Conservation (phyloP, 2,888 invertebrate genomes). For the Griposia aprilina region DNA sequence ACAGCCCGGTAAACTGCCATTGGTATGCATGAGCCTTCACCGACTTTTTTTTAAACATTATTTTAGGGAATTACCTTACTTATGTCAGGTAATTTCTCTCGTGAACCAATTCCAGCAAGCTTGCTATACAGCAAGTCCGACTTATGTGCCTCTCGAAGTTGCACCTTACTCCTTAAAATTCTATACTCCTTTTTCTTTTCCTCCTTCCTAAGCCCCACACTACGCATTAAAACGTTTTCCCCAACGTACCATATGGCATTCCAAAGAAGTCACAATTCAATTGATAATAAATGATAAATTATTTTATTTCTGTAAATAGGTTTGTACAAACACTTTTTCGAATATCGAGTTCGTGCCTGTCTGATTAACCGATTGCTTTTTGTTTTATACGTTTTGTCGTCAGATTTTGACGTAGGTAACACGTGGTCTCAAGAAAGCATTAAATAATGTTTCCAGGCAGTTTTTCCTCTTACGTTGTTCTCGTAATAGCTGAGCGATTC, state of each 20-base stretch:
- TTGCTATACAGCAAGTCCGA: not conserved
- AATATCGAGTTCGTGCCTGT: constrained; percentile 15
- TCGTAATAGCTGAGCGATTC: constrained; percentile 16
- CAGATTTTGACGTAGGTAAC: constrained; percentile 14
- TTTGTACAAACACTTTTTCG: no score
- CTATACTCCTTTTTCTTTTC: not conserved
- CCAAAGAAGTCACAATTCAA: not conserved
- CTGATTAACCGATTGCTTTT: constrained; percentile 44
- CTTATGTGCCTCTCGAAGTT: not conserved
- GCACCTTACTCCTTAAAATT: not conserved
- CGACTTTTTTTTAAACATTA: no score
- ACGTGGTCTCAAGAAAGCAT: constrained; percentile 28
- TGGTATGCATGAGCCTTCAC: not conserved
- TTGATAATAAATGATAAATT: no score
- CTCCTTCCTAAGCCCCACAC: not conserved
- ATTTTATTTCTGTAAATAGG: no score
- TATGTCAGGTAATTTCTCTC: not conserved
- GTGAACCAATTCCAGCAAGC: constrained; percentile 6
- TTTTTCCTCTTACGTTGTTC: constrained; percentile 31
- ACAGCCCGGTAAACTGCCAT: not conserved
- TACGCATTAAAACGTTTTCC: not conserved
- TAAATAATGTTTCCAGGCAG: not conserved
- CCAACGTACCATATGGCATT: not conserved
- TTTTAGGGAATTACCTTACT: not conserved
- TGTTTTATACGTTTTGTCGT: constrained; percentile 36